Conservation (phyloP, 2,113 vertebrate species). For the Xyrauchen texanus region DNA sequence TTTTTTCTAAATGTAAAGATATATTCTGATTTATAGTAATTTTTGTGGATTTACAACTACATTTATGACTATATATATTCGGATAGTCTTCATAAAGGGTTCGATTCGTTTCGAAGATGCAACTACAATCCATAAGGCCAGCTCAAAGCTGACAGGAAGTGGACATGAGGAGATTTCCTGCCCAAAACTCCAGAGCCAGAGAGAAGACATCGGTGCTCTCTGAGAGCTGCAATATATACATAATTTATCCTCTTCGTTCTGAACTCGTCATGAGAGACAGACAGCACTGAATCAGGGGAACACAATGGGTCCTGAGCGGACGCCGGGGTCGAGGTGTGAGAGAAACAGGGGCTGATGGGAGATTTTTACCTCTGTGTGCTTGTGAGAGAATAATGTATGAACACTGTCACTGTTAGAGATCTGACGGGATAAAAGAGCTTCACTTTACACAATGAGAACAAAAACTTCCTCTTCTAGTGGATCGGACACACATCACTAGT, state of each 20-base stretch:
- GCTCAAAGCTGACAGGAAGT: not conserved
- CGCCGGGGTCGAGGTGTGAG: not conserved
- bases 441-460: not conserved
- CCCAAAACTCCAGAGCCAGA: not conserved
- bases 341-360: not conserved
- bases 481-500: not conserved
- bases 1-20: too few relatives aligned
- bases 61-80: too few relatives aligned
- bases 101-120: not conserved
- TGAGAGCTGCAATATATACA: not conserved
- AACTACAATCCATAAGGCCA: not conserved
- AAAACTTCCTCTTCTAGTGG: not conserved
- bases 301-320: not conserved
- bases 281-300: not conserved
- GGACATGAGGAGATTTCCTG: not conserved
- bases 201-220: not conserved
- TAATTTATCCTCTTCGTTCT: slow-evolving; percentile 10
- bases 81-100: not conserved
- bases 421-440: not conserved
- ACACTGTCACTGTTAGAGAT: slow-evolving; percentile 21
- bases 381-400: slow-evolving; percentile 31
- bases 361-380: slow-evolving; percentile 8
- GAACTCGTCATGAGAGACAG: not conserved
- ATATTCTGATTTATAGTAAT: too few relatives aligned
- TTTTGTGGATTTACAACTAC: too few relatives aligned